Conservation (phyloP, 1,140 invertebrate genomes). For the Drosophila asahinai region DNA sequence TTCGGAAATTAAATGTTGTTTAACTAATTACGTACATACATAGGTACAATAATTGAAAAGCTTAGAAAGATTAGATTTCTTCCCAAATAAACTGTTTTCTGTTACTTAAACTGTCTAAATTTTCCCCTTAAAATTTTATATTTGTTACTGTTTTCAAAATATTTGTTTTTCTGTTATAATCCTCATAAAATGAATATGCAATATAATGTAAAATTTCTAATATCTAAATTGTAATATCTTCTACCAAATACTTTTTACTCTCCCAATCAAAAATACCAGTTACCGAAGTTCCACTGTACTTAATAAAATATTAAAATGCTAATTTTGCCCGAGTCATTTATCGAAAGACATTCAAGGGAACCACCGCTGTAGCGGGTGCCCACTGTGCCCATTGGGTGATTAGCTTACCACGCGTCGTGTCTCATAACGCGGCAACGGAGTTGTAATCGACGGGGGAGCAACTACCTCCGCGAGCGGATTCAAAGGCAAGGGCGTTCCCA, state of each 20-base stretch:
- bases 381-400: slow-evolving; percentile 43
- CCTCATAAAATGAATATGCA: no score
- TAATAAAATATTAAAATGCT: slow-evolving; percentile 2
- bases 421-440: slow-evolving; percentile 58
- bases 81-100: no score
- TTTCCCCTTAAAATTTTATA: no score
- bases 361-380: not conserved
- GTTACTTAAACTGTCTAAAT: no score
- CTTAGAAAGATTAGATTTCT: no score
- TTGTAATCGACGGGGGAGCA: slow-evolving; percentile 7
- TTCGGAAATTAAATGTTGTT: no score
- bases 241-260: no score
- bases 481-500: slow-evolving; percentile 20
- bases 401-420: slow-evolving; percentile 79
- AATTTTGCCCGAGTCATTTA: not conserved
- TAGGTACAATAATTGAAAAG: no score
- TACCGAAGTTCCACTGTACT: not conserved
- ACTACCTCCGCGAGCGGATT: slow-evolving; percentile 7
- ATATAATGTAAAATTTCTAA: no score
- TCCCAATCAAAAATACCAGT: not conserved
- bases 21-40: no score
- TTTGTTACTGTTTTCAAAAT: no score
- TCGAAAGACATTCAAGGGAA: not conserved
- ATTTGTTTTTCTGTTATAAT: no score
- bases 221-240: not conserved